Evolutionary conservation across 1,140 invertebrate species (phyloP).

Genomic region (Druon quercuslanigerum): DNA sequence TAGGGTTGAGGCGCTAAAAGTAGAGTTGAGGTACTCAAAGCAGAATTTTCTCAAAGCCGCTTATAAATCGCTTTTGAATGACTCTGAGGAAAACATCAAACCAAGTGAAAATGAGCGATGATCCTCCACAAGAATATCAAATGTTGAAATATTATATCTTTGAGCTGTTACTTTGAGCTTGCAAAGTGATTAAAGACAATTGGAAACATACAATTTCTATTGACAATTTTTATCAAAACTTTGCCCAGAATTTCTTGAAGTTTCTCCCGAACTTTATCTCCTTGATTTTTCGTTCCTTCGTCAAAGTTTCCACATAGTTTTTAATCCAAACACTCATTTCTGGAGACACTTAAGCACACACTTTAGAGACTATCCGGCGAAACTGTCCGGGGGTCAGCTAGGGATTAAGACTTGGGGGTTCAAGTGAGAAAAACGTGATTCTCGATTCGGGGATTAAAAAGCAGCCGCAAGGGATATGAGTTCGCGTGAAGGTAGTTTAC

Average conservation of each 20-base stretch:
- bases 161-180: neutral
- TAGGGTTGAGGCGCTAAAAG: too few species aligned
- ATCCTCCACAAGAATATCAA: neutral
- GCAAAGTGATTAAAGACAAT: neutral
- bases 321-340: too few species aligned
- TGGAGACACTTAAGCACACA: too few species aligned
- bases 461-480: conserved; percentile 40
- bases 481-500: conserved; percentile 68
- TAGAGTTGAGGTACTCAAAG: conserved; percentile 9
- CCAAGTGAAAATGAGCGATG: conserved; percentile 15
- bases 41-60: conserved; percentile 5
- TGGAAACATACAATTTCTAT: too few species aligned
- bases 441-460: conserved; percentile 17
- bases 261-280: too few species aligned
- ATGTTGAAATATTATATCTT: neutral
- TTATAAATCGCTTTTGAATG: conserved; percentile 26
- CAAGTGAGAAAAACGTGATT: neutral
- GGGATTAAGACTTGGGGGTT: neutral
- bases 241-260: too few species aligned
- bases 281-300: too few species aligned
- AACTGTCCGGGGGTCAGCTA: neutral
- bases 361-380: neutral
- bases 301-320: too few species aligned
- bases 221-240: too few species aligned
- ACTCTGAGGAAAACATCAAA: neutral